phyloP scores from a whole-genome alignment of 2,888 invertebrate genomes.

The Cryptophagus acutangulus region DNA sequence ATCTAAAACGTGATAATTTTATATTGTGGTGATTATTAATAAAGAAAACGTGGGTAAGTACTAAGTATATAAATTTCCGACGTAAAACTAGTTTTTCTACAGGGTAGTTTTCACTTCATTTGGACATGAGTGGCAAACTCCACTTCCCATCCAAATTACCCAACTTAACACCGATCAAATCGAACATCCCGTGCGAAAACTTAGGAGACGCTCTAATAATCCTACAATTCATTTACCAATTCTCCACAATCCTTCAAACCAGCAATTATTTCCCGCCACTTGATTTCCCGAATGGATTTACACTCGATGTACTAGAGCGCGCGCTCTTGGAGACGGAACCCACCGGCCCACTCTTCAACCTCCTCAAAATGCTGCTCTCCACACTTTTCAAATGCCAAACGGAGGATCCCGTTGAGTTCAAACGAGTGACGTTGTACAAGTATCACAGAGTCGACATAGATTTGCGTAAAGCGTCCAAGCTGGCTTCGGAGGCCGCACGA shows the following conservation, averaged over 20 bases:
- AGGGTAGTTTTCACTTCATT: too few species aligned
- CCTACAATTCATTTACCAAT: slow-evolving; percentile 83
- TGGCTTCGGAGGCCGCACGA: slow-evolving; percentile 65
- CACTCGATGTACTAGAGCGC: slow-evolving; percentile 64
- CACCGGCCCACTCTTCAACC: slow-evolving; percentile 78
- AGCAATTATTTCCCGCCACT: too few species aligned
- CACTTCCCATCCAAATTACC: too few species aligned
- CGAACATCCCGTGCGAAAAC: slow-evolving; percentile 68
- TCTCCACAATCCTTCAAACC: slow-evolving; percentile 69
- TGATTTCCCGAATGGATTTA: slow-evolving; percentile 72
- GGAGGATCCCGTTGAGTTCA: slow-evolving; percentile 72
- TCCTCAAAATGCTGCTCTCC: slow-evolving; percentile 74
- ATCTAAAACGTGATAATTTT: too few species aligned
- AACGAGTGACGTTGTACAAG: too few species aligned
- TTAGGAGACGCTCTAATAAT: slow-evolving; percentile 86
- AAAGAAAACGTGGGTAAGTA: too few species aligned
- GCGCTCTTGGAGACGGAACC: slow-evolving; percentile 72
- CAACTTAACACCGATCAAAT: slow-evolving; percentile 65
- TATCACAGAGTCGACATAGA: too few species aligned
- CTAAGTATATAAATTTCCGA: too few species aligned
- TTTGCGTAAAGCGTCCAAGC: slow-evolving; percentile 56
- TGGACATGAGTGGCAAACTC: too few species aligned
- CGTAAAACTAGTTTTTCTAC: too few species aligned
- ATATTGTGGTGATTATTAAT: too few species aligned
- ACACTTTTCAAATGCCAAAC: slow-evolving; percentile 81